Conservation (phyloP, 1,140 invertebrate genomes). For the Acromyrmex heyeri region DNA sequence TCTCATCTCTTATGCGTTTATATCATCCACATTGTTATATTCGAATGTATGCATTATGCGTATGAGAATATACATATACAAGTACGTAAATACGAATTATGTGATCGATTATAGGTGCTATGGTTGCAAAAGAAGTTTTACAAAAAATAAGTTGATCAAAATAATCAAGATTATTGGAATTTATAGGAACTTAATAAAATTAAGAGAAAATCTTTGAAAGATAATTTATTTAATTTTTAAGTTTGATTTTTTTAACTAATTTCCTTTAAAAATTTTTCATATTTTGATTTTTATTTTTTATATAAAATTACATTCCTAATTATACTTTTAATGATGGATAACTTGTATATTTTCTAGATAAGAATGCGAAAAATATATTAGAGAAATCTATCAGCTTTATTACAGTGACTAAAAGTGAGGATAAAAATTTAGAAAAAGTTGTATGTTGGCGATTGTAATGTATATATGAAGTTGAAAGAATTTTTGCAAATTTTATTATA, state of each 20-base stretch:
- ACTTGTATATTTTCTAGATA: neutral
- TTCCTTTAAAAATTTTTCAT: neutral
- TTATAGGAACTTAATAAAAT: too few species aligned
- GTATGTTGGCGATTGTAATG: conserved; percentile 49
- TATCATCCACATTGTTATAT: neutral
- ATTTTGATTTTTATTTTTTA: neutral
- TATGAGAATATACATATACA: neutral
- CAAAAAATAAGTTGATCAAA: too few species aligned
- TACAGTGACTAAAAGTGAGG: conserved; percentile 9
- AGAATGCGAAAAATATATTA: neutral
- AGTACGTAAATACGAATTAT: conserved; percentile 14
- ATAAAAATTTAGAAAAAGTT: conserved; percentile 15
- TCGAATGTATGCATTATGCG: neutral
- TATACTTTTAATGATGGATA: neutral
- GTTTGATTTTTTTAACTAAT: neutral
- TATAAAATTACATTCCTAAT: neutral
- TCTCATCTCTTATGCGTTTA: neutral
- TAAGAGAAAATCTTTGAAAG: too few species aligned
- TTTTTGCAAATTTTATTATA: conserved; percentile 60
- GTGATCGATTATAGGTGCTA: neutral
- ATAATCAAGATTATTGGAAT: too few species aligned
- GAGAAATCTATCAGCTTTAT: conserved; percentile 8
- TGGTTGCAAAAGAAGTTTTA: neutral
- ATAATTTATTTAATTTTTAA: neutral
- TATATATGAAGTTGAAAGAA: conserved; percentile 65